phyloP scores from a whole-genome alignment of 2,888 invertebrate genomes.

The Heterodera filipjevi region DNA sequence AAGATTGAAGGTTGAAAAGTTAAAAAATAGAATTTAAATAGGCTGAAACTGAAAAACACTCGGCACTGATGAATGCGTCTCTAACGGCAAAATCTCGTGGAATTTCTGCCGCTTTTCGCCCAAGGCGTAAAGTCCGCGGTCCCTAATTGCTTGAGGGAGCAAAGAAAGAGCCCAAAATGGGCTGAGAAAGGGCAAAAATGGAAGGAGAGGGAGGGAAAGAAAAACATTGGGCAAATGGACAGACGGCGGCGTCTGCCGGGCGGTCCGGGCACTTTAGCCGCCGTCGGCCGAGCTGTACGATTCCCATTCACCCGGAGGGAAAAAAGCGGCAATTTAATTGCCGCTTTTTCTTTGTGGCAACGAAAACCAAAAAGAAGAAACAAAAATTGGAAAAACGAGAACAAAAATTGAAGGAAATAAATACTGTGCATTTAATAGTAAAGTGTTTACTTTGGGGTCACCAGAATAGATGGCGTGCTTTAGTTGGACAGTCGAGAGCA shows the following conservation, averaged over 20 bases:
- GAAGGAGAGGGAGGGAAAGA: background rate
- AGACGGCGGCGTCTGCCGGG: background rate
- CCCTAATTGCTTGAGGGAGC: constrained; percentile 1
- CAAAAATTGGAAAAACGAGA: background rate
- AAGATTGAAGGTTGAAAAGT: background rate
- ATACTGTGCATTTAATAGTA: no score
- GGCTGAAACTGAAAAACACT: background rate
- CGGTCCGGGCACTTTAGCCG: background rate
- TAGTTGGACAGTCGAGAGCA: background rate
- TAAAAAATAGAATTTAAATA: background rate
- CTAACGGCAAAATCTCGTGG: background rate
- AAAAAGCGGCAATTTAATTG: background rate
- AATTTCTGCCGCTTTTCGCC: background rate
- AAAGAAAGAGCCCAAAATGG: background rate
- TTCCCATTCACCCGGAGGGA: background rate
- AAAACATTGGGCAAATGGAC: constrained; percentile 3
- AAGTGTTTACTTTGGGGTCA: no score
- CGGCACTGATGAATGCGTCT: background rate
- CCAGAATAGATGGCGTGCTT: no score
- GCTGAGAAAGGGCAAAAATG: background rate
- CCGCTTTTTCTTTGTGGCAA: background rate
- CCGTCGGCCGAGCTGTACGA: background rate
- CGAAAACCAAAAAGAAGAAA: background rate
- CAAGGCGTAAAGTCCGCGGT: background rate
- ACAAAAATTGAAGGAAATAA: background rate